These are phyloP conservation scores for Orbicella faveolata DNA, from an alignment of 64 coral and sea anemone genomes.

Conservation along the genomic window DNA sequence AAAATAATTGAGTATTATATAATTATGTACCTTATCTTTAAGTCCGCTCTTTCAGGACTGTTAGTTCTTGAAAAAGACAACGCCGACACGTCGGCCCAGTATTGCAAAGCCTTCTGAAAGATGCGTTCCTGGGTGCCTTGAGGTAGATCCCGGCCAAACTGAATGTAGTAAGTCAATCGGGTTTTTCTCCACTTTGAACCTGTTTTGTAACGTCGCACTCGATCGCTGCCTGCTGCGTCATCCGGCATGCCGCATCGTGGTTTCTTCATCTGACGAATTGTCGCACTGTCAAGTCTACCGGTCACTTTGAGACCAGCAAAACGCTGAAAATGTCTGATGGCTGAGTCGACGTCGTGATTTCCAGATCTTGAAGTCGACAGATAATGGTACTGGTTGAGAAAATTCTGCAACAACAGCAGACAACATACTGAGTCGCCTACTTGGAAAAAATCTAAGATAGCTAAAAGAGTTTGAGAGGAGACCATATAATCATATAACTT, in stretches of 20 bases:
- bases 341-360: constrained; percentile 69
- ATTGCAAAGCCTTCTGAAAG: constrained; percentile 49
- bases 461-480: background rate
- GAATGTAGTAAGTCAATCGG: constrained; percentile 46
- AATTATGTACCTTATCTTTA: constrained; percentile 60
- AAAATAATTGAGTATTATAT: too few species aligned
- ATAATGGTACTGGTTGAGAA: constrained; percentile 69
- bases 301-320: constrained; percentile 72
- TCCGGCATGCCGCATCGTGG: constrained; percentile 83
- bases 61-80: constrained; percentile 42
- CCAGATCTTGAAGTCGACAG: constrained; percentile 67
- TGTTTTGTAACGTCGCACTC: constrained; percentile 1
- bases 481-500: background rate
- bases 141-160: constrained; percentile 49
- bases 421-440: too few species aligned
- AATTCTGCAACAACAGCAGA: constrained; percentile 22
- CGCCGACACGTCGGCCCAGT: constrained; percentile 57
- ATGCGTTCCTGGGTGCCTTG: constrained; percentile 16
- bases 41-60: constrained; percentile 18
- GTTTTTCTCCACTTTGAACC: constrained; percentile 57
- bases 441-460: background rate
- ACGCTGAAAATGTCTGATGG: constrained; percentile 62
- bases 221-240: constrained; percentile 37
- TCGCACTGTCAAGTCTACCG: constrained; percentile 63
- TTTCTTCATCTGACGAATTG: constrained; percentile 71